These are phyloP conservation scores for Thera britannica DNA, from an alignment of 2,888 invertebrate genomes.

Conservation along the genomic window DNA sequence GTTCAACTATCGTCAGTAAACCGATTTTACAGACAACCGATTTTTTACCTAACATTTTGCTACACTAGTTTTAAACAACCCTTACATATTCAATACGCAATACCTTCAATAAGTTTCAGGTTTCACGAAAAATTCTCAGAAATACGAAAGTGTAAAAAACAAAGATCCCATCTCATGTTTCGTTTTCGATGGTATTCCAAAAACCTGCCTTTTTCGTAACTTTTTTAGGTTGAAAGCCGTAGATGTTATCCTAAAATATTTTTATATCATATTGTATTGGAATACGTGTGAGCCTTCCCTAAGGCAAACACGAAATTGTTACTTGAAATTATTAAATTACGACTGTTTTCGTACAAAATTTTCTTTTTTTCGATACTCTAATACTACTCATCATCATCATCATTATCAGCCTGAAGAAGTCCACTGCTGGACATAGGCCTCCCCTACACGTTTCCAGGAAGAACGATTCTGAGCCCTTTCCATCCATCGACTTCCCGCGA, in stretches of 20 bases:
- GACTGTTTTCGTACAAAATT: slow-evolving; percentile 5
- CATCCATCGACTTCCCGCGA: too few relatives aligned
- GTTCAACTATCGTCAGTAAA: too few relatives aligned
- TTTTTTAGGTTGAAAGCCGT: slow-evolving; percentile 35
- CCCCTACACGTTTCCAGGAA: too few relatives aligned
- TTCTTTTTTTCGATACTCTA: neutral
- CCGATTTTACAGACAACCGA: too few relatives aligned
- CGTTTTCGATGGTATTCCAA: neutral
- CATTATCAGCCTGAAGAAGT: too few relatives aligned
- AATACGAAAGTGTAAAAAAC: neutral
- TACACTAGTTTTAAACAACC: neutral
- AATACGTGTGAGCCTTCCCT: slow-evolving; percentile 29
- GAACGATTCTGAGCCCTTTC: too few relatives aligned
- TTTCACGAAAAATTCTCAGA: slow-evolving; percentile 1
- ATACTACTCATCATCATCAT: too few relatives aligned
- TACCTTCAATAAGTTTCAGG: neutral
- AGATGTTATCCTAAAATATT: slow-evolving; percentile 20
- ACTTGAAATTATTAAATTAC: slow-evolving; percentile 36
- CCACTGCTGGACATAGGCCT: too few relatives aligned
- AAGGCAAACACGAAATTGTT: slow-evolving; percentile 31
- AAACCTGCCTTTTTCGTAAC: slow-evolving; percentile 24
- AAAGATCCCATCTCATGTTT: slow-evolving; percentile 1
- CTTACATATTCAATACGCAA: neutral
- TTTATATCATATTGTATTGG: slow-evolving; percentile 34
- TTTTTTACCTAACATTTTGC: neutral